These are phyloP conservation scores for Heloderma charlesbogerti DNA, from an alignment of 2,113 vertebrate genomes.

Conservation along the genomic window DNA sequence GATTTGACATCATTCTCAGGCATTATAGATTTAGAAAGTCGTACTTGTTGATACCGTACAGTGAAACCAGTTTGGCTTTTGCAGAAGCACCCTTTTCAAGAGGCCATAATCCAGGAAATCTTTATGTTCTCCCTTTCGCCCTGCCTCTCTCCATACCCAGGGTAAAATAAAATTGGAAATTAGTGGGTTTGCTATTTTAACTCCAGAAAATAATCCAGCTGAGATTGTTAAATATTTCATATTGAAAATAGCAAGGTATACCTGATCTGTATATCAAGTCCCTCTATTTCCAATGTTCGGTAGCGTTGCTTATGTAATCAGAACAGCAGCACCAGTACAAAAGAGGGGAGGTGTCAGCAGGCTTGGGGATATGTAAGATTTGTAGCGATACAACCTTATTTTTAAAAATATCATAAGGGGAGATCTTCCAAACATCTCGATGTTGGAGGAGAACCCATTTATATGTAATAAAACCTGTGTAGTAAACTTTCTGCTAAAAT, in stretches of 20 bases:
- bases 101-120: neutral
- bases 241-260: neutral
- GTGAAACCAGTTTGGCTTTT: slow-evolving; percentile 1
- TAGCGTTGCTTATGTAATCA: neutral
- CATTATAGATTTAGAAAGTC: neutral
- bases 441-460: neutral
- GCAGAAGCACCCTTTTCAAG: neutral
- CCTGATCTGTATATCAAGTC: neutral
- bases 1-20: slow-evolving; percentile 14
- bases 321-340: neutral
- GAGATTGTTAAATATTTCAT: neutral
- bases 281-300: neutral
- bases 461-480: neutral
- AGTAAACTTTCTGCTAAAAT: neutral
- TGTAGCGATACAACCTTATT: neutral
- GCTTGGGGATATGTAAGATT: neutral
- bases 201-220: neutral
- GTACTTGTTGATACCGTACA: neutral
- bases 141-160: neutral
- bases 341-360: neutral
- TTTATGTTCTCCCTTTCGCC: neutral
- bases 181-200: neutral
- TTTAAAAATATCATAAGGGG: neutral
- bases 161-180: neutral
- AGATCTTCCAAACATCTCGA: neutral